Evolutionary conservation across 2,797 vertebrate genomes (phyloP), one percentile per base, ranked within the genome.

Genomic region (Pangasius larnaudii): DNA sequence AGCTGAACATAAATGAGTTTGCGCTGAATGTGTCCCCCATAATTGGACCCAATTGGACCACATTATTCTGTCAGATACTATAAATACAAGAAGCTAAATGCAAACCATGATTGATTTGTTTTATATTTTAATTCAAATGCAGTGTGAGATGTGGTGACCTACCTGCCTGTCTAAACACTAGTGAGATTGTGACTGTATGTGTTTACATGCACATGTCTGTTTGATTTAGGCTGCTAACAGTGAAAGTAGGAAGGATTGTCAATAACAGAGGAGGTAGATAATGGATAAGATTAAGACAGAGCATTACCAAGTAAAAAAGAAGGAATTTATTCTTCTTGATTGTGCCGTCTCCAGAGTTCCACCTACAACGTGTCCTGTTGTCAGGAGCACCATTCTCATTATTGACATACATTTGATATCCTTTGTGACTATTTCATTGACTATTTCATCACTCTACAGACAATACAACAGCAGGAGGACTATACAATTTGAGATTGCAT

Each of bases 371-470:
- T 77, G 67, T 75, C 78, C 71, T 67, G 75, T 88, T 87, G 89
- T 80, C 74, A 86, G 71, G n/a, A 65, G 22, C 58, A 84, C 2
- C 79, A 61, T 88, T 89, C 58, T 87, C 67, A 84, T 87, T 89
- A 86, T 79, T 56, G 85, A 84, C 56, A 74, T 65, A 86, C 56
- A 86, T 89, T 86, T 79, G 7, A 30, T 53, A 6, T 85, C 67
- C 67, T 89, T 90, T 90, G 71, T 80, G 72, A 39, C 78, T 18
- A 59, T 86, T 86, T 88, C 30, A 88, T 85, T 84, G 36, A 65
- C 42, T 83, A 67, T 46, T 46, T 46, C 46, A 46, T 85, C 59
- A 87, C 79, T 86, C 83, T 75, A 24, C 87, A 86, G 89, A 87
- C 13, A 42, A 85, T 88, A 9, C 39, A 33, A 59, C 33, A 59